Base-by-base conservation (phyloP, 2,113 vertebrate species). In the Diphyllodes magnificus region DNA sequence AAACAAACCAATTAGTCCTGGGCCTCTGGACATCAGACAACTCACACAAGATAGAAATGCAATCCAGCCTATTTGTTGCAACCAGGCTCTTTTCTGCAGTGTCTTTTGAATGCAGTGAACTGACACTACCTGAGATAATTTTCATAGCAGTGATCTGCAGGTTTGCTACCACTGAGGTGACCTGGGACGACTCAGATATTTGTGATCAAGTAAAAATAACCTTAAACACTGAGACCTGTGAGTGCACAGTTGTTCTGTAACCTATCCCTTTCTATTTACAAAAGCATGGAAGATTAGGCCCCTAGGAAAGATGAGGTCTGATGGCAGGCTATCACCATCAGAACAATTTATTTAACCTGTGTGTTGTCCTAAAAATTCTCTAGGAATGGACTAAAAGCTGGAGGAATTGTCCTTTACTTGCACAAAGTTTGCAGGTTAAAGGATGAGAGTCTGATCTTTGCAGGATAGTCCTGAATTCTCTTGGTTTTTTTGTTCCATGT, bases 21-120 rank as follows among this genome's bases (percentile, higher is more conserved):
- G 6, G 6, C 3, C 1, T 73, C n/a, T 0, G 3, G 19, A 11
- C 19, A 45, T 45, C 20, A 59, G 50, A 23, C 6, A 61, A 25
- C 37, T 57, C 1, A 1, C 14, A 7, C 15, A 37, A 75, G 28
- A 15, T 2, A 61, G 61, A 81, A 66, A 61, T 39, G 54, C 30
- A 89, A 13, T 35, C 7, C 19, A 25, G 8, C 28, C 21, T 68
- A 2, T 57, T 85, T 7, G 5, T 51, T 11, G 6, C 11, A 60
- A 53, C 1, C 18, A 44, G 56, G 22, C 3, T 24, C 22, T 56
- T 94, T 86, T 60, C 44, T 63, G 14, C 27, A 33, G 10, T 28
- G 3, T 42, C 63, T 92, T 83, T 78, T 59, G 8, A 40, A 56
- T 63, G 10, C 8, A 44, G 16, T 37, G 13, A 75, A 47, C 30